Percentiles rank a stretch among this genome's conserved stretches.
These are phyloP conservation scores for Muntiacus reevesi DNA, from an alignment of 2,113 vertebrate genomes.

Conservation along the genomic window DNA sequence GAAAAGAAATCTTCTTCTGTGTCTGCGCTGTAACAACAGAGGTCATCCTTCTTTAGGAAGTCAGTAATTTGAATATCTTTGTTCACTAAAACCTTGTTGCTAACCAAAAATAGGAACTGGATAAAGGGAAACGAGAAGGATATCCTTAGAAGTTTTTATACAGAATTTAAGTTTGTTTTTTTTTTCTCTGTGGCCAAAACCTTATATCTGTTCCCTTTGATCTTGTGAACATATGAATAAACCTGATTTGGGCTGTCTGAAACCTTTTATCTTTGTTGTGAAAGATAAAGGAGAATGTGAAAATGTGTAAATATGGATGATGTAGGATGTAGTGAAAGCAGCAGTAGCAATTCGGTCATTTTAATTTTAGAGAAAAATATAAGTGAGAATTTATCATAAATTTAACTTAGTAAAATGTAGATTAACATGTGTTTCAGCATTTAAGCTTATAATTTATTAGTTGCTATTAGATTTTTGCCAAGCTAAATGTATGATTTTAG, in stretches of 20 bases:
- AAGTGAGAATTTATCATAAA: constrained; percentile 31
- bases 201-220: constrained; percentile 53
- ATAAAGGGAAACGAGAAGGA: constrained; percentile 48
- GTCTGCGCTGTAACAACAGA: not conserved
- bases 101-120: constrained; percentile 48
- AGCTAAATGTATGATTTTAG: not conserved
- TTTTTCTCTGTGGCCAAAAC: constrained; percentile 41
- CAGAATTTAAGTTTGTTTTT: not conserved
- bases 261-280: constrained; percentile 69
- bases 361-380: constrained; percentile 34
- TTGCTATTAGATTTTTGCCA: constrained; percentile 20
- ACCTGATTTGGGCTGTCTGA: constrained; percentile 58
- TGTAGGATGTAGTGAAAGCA: constrained; percentile 1
- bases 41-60: constrained; percentile 60
- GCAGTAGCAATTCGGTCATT: not conserved
- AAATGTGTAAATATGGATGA: constrained; percentile 49
- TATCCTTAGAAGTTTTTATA: constrained; percentile 54
- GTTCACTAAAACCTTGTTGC: constrained; percentile 38
- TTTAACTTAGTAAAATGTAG: constrained; percentile 31
- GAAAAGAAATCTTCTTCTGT: not conserved
- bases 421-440: not conserved
- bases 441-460: constrained; percentile 28
- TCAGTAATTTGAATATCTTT: constrained; percentile 53
- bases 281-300: constrained; percentile 60
- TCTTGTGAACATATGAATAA: constrained; percentile 55